These are phyloP conservation scores for Sesia bembeciformis DNA, from an alignment of 2,888 invertebrate genomes.

Conservation along the genomic window DNA sequence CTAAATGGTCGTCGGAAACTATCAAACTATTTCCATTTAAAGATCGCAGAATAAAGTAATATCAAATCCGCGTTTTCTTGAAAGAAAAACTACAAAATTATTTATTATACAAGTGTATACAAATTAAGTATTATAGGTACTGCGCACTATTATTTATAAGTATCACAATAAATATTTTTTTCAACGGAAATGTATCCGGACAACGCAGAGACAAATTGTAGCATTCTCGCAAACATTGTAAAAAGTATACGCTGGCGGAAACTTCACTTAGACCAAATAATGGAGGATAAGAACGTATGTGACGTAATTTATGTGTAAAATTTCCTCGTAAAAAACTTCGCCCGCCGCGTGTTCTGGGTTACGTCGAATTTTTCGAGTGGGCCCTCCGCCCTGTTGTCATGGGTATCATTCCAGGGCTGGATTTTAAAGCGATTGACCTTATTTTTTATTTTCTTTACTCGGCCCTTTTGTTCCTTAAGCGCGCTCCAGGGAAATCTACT, in stretches of 20 bases:
- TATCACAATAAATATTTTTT: not conserved
- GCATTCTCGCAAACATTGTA: conserved; percentile 44
- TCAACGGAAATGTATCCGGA: conserved; percentile 9
- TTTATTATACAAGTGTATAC: not conserved
- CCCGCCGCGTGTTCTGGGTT: conserved; percentile 33
- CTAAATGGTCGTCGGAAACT: too few species aligned
- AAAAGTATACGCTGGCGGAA: conserved; percentile 48
- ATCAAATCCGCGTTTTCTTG: not conserved
- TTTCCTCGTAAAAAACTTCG: conserved; percentile 53
- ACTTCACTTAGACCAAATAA: conserved; percentile 55
- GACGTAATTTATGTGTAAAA: conserved; percentile 63
- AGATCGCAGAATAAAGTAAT: too few species aligned
- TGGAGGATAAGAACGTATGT: conserved; percentile 56
- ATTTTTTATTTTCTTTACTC: conserved; percentile 30
- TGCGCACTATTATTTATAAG: not conserved
- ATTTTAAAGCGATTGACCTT: conserved; percentile 47
- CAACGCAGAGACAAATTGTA: conserved; percentile 40
- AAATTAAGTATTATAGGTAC: not conserved
- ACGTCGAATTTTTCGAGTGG: conserved; percentile 19
- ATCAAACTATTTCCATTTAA: too few species aligned
- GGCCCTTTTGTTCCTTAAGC: conserved; percentile 15
- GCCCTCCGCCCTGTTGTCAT: conserved; percentile 19
- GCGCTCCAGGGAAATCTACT: conserved; percentile 10
- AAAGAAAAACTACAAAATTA: not conserved
- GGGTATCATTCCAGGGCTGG: conserved; percentile 40